Evolutionary conservation across 2,888 invertebrate species (phyloP).

Genomic region (Pecten maximus): DNA sequence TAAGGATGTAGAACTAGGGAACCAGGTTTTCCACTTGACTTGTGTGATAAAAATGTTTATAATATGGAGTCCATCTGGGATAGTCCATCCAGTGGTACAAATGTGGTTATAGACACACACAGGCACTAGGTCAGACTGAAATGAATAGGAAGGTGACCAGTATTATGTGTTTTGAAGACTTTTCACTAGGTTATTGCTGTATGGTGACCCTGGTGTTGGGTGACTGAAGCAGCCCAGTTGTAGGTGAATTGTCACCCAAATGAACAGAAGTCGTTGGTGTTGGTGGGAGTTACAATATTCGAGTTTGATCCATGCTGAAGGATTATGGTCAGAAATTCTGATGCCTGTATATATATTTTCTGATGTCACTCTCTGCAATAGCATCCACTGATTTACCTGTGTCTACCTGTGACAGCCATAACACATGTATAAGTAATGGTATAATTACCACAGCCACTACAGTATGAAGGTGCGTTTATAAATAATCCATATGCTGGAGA

Average conservation of each 20-base stretch:
- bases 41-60: constrained; percentile 30
- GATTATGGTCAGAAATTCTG: not conserved
- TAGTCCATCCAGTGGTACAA: not conserved
- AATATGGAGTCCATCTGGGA: constrained; percentile 17
- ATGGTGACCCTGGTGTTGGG: not conserved
- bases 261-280: not conserved
- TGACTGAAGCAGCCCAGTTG: not conserved
- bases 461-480: not conserved
- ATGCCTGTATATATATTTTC: not conserved
- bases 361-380: not conserved
- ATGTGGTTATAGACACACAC: not conserved
- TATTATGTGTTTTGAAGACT: not conserved
- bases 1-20: not conserved
- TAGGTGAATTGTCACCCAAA: no score
- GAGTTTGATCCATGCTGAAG: not conserved
- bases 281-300: not conserved
- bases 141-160: not conserved
- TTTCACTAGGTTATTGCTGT: not conserved
- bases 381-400: not conserved
- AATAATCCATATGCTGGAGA: not conserved
- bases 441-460: not conserved
- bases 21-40: constrained; percentile 10
- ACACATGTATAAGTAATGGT: not conserved
- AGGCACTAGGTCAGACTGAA: not conserved
- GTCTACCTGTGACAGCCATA: not conserved